These are phyloP conservation scores for Paelopatides confundens DNA, from an alignment of 53 echinoderm and acorn worm species.

Conservation along the genomic window DNA sequence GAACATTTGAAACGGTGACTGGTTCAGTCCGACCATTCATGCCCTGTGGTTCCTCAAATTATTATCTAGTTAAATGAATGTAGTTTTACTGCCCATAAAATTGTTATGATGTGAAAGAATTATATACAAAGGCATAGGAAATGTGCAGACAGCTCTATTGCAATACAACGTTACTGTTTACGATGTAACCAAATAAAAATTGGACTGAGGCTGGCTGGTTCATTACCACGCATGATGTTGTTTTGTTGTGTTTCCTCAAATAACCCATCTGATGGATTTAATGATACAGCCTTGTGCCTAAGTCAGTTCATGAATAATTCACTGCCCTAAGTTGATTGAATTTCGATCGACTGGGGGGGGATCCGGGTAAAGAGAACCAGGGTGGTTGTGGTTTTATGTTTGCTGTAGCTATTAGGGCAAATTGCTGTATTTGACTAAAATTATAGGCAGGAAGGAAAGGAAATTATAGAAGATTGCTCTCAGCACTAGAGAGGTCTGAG, in stretches of 20 bases:
- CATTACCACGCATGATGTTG: too few relatives aligned
- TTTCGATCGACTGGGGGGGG: conserved; percentile 17
- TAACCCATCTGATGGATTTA: not conserved
- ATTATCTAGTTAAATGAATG: too few relatives aligned
- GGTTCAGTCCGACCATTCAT: too few relatives aligned
- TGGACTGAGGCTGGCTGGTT: too few relatives aligned
- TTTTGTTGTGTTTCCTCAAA: not conserved
- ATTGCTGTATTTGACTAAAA: conserved; percentile 13
- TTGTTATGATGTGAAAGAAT: too few relatives aligned
- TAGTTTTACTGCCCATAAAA: too few relatives aligned
- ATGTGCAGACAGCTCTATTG: too few relatives aligned
- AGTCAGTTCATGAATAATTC: conserved; percentile 20
- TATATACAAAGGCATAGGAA: too few relatives aligned
- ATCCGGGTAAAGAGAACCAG: not conserved
- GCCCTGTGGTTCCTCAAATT: too few relatives aligned
- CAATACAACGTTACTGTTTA: too few relatives aligned
- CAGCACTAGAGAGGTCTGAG: not conserved
- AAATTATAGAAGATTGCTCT: conserved; percentile 27
- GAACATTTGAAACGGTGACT: too few relatives aligned
- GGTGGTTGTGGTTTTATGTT: not conserved
- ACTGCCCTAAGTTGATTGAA: conserved; percentile 42
- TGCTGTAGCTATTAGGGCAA: conserved; percentile 22
- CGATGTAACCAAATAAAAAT: too few relatives aligned
- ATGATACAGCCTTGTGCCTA: conserved; percentile 20
- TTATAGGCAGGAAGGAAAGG: not conserved